Conservation (phyloP, 1,140 invertebrate genomes). For the Apocrypta bakeri region DNA sequence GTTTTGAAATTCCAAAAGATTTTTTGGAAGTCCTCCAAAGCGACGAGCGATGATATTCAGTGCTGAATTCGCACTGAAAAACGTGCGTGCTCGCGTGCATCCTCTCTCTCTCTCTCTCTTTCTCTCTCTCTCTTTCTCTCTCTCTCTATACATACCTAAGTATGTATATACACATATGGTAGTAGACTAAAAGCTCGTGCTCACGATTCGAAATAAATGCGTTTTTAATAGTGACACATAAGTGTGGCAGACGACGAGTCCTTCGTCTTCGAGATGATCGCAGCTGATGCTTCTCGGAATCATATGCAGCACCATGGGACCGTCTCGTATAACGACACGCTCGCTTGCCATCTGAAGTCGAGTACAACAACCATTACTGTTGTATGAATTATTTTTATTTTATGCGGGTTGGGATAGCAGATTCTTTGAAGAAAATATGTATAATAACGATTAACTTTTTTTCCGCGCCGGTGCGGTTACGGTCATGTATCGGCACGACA, state of each 20-base stretch:
- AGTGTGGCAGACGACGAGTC: conserved; percentile 48
- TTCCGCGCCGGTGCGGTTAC: neutral
- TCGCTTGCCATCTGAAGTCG: neutral
- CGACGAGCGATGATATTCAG: neutral
- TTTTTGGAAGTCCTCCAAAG: neutral
- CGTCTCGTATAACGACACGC: conserved; percentile 18
- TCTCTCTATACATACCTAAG: no score
- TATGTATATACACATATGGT: neutral
- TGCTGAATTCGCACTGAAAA: neutral
- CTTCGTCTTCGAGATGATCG: conserved; percentile 7
- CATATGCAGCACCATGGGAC: neutral
- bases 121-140: no score
- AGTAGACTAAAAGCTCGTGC: conserved; percentile 40
- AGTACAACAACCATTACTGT: no score
- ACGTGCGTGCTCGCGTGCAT: neutral
- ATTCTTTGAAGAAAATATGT: no score
- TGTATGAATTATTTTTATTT: no score
- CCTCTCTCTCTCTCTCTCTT: no score
- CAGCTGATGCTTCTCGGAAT: conserved; percentile 20
- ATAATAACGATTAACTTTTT: neutral
- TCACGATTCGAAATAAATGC: conserved; percentile 64
- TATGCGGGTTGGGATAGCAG: no score
- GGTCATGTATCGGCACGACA: neutral
- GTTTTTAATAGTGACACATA: conserved; percentile 68
- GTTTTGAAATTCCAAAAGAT: neutral